Base-by-base conservation (phyloP, 2,113 vertebrate species). In the Paramisgurnus dabryanus region DNA sequence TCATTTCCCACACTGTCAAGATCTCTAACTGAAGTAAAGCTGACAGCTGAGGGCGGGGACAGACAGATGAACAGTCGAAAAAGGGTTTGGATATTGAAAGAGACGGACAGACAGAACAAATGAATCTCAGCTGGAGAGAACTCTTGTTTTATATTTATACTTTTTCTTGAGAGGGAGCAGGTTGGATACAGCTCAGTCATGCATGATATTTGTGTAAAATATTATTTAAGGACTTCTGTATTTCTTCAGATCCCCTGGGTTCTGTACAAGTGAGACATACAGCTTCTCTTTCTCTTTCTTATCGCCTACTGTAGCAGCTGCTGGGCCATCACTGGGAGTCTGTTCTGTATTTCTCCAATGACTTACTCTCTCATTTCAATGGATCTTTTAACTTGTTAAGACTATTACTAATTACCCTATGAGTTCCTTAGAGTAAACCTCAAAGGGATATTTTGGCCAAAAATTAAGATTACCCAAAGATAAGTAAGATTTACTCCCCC, bases 91-190 rank as follows among this genome's bases (percentile, higher is more conserved):
- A 53, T 43, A 71, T 53, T 78, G 27, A 58, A 11, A 66, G 47
- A 82, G 60, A 57, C 67, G 39, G 66, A 79, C 68, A 55, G 50
- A 55, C 71, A 27, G 60, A 50, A 4, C 39, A 60, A 39, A 49
- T 61, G 41, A 57, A 43, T 76, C 50, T 73, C 27, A 4, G 18
- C 27, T 0, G 2, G 57, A 66, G 15, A 8, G 61, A 76, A 61
- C 55, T 27, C 53, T 76, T 76, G 53, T 41, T 78, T 77, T 87
- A 83, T 85, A 80, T 85, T 78, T 85, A 78, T 27, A 67, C 34
- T 18, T 17, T 27, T 40, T 65, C 45, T 82, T 76, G 64, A 69
- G 53, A 72, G 77, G 71, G 76, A 69, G n/a, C 60, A 72, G 78
- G 76, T 63, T 70, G 61, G 75, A 84, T 75, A 81, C 55, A 40